These are phyloP conservation scores for Philopotamus ludificatus DNA, from an alignment of 1,140 invertebrate genomes.

Conservation along the genomic window DNA sequence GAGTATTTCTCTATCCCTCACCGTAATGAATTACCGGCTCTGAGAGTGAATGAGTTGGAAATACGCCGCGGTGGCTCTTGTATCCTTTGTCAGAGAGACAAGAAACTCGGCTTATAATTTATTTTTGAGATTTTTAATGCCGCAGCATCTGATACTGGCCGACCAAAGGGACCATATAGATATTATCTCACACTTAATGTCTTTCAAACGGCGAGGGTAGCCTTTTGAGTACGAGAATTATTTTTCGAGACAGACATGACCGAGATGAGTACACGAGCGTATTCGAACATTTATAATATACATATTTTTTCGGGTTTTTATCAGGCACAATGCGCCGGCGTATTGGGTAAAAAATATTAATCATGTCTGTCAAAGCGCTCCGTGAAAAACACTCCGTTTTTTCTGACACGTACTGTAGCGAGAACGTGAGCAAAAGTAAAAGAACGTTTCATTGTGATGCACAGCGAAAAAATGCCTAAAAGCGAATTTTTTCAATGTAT, in stretches of 20 bases:
- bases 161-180: conserved; percentile 31
- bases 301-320: too few species aligned
- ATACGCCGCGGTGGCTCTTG: neutral
- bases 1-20: neutral
- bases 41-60: neutral
- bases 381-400: neutral
- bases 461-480: neutral
- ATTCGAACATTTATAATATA: too few species aligned
- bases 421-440: conserved; percentile 11
- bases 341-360: neutral
- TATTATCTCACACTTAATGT: conserved; percentile 30
- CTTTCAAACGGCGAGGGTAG: conserved; percentile 31
- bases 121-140: conserved; percentile 32
- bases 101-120: conserved; percentile 32
- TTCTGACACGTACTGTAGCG: neutral
- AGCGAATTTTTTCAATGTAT: neutral
- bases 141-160: conserved; percentile 27
- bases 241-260: neutral
- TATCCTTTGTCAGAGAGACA: neutral
- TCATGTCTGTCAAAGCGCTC: conserved; percentile 6
- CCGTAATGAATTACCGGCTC: neutral
- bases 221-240: conserved; percentile 6
- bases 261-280: neutral
- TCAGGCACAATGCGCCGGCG: neutral
- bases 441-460: neutral